A percentile compares a stretch with the other conserved stretches of the same genome.
phyloP scores from a whole-genome alignment of 1,140 invertebrate species.

The Diorhabda sublineata region DNA sequence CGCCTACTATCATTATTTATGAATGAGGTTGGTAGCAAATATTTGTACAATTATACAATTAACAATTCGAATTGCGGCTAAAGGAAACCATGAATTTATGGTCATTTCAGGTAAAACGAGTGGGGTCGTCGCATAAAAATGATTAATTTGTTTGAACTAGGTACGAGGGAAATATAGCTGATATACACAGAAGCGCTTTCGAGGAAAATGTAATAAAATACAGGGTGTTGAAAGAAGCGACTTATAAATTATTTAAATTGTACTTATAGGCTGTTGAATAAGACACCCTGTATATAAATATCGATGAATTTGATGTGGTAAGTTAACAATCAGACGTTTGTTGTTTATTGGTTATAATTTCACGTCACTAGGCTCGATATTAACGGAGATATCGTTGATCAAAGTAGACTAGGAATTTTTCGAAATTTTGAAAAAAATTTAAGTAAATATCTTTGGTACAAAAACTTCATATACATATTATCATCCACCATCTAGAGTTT shows the following conservation, averaged over 20 bases:
- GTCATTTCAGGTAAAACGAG: constrained; percentile 2
- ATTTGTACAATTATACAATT: constrained; percentile 18
- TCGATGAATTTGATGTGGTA: not conserved
- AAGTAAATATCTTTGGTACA: not conserved
- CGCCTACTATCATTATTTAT: constrained; percentile 14
- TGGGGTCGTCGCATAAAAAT: constrained; percentile 5
- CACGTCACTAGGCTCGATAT: not conserved
- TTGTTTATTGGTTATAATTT: not conserved
- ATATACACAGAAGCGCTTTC: too few species aligned
- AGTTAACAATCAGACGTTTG: not conserved
- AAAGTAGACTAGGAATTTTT: not conserved
- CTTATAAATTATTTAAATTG: too few species aligned
- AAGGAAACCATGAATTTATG: constrained; percentile 4
- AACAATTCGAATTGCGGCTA: constrained; percentile 12
- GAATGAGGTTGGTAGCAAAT: constrained; percentile 12
- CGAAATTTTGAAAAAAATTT: not conserved
- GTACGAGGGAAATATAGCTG: not conserved
- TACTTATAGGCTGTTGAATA: too few species aligned
- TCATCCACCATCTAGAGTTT: too few species aligned
- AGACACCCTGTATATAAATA: not conserved
- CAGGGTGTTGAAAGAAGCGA: not conserved
- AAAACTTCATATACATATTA: too few species aligned
- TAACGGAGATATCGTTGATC: not conserved
- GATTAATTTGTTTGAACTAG: constrained; percentile 16
- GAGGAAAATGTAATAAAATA: not conserved